Evolutionary conservation across 2,113 vertebrate genomes (phyloP).

Genomic region (Laterallus jamaicensis): DNA sequence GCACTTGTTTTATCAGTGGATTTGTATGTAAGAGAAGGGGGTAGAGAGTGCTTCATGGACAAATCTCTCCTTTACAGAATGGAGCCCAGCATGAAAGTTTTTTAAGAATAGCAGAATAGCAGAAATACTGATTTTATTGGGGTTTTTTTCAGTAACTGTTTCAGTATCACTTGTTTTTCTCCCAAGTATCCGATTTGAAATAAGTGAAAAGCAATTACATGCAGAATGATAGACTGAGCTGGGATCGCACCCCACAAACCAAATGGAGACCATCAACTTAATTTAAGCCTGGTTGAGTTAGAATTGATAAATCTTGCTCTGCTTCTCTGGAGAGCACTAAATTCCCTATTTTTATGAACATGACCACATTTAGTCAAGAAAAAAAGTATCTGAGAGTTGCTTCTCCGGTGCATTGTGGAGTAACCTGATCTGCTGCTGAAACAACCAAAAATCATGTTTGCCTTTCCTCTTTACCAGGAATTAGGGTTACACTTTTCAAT

Average conservation of each 20-base stretch:
- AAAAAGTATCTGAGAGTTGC: neutral
- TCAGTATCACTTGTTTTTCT: neutral
- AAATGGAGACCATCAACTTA: neutral
- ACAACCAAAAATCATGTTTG: neutral
- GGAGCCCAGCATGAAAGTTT: neutral
- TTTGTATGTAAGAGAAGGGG: neutral
- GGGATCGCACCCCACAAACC: neutral
- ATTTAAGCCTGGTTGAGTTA: neutral
- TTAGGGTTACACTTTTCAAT: neutral
- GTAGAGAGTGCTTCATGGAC: neutral
- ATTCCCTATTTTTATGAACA: neutral
- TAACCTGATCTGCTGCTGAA: neutral
- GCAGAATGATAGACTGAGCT: neutral
- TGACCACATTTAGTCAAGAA: neutral
- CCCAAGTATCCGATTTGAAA: neutral
- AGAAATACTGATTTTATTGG: neutral
- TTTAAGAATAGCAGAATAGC: neutral
- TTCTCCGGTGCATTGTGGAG: neutral
- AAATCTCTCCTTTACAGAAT: neutral
- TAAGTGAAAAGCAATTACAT: neutral
- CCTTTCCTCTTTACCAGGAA: neutral
- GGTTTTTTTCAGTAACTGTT: neutral
- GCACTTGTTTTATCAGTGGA: neutral
- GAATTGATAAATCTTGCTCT: neutral
- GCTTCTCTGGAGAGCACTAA: neutral